These are phyloP conservation scores for Pseudochaenichthys georgianus DNA, from an alignment of 2,797 vertebrate species.

Conservation along the genomic window DNA sequence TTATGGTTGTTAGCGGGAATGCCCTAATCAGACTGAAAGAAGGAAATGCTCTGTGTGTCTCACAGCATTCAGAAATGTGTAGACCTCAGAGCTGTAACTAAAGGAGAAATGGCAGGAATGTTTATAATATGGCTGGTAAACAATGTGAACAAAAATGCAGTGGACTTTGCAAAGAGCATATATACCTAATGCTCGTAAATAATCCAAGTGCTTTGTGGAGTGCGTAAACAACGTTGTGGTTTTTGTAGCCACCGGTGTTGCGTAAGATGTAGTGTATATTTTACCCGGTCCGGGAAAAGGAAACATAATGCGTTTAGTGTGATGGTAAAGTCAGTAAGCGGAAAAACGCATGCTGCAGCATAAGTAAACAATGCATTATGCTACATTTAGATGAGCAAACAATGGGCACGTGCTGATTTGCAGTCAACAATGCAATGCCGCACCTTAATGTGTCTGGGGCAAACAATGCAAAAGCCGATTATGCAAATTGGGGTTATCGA, in stretches of 20 bases:
- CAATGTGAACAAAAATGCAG: conserved; percentile 51
- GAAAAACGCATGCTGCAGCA: conserved; percentile 75
- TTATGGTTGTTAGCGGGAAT: neutral
- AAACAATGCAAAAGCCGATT: conserved; percentile 84
- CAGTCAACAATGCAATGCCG: conserved; percentile 76
- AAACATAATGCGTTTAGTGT: conserved; percentile 60
- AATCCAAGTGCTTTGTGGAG: conserved; percentile 45
- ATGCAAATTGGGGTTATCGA: conserved; percentile 85
- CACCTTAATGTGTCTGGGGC: conserved; percentile 83
- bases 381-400: conserved; percentile 77
- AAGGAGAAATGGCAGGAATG: conserved; percentile 62
- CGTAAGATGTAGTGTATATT: conserved; percentile 40
- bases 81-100: conserved; percentile 17
- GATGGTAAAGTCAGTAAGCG: conserved; percentile 61
- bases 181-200: conserved; percentile 36
- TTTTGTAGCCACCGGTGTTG: conserved; percentile 19
- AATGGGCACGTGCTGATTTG: conserved; percentile 78
- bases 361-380: conserved; percentile 73
- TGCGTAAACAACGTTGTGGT: conserved; percentile 36
- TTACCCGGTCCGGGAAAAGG: conserved; percentile 23
- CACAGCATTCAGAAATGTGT: conserved; percentile 15
- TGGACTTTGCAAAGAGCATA: conserved; percentile 51
- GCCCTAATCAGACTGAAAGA: conserved; percentile 1
- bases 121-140: conserved; percentile 59
- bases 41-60: neutral